Base-by-base conservation (phyloP, 1,140 invertebrate genomes). In the Drosophila burlai region DNA sequence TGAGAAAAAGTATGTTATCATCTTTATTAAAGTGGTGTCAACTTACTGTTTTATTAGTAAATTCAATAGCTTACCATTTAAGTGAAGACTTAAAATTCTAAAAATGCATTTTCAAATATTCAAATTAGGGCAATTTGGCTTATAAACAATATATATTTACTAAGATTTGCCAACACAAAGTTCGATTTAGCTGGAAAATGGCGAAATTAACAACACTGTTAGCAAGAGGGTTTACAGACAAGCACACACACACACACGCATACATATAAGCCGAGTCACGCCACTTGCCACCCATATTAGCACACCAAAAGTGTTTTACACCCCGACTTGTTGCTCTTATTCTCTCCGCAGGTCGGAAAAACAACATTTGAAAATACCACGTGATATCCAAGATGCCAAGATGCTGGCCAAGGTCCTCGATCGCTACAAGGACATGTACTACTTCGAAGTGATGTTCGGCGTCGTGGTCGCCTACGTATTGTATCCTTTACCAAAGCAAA, bases 381-480 rank as follows among this genome's bases (percentile, higher is more conserved):
- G 95, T 93, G 96, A 98, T 93, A 97, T 99, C 79, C 98, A 99
- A 93, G 98, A 99, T 94, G 98, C 98, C 8, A 99, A 99, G 94
- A 95, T 97, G 90, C 94, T 99, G 55, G 99, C 98, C 72, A 95
- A 95, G 93, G 96, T 99, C 42, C 94, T 99, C 77, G 97, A 97
- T 93, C 94, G 95, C 81, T 99, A 99, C 93, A 99, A 98, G 94
- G 97, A 99, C 64, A 96, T 97, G 87, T 98, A 99, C 94, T 99
- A 97, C 93, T 95, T 96, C 86, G 96, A 98, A 95, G 99, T 99
- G 57, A 94, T 99, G 81, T 94, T 95, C 54, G 98, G 97, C 82
- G 96, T 99, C 69, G 97, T 98, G 90, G 94, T 98, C 62, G 96
- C 96, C n/a, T 99, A 99, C 93, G 97, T 99, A 93, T 99, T 99